Conservation (phyloP, 35 echinoderm and acorn worm species). For the Ptychodera flava region DNA sequence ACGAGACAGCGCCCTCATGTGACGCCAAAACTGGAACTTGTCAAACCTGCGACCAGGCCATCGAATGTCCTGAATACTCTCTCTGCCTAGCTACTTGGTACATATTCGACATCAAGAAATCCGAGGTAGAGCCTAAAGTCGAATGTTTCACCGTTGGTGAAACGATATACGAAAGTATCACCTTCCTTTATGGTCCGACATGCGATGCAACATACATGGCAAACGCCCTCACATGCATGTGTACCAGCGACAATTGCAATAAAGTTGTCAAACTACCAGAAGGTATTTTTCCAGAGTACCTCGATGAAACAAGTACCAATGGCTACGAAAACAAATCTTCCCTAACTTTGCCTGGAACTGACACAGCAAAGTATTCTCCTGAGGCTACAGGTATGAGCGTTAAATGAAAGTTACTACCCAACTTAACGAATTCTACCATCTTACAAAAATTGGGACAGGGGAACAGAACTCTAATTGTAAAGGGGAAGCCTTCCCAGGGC, state of each 20-base stretch:
- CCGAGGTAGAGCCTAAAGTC: not conserved
- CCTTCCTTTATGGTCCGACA: not conserved
- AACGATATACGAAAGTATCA: too few relatives aligned
- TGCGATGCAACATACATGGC: not conserved
- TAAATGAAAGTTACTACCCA: too few relatives aligned
- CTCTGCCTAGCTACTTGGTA: not conserved
- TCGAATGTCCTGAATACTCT: not conserved
- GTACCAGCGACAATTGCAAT: not conserved
- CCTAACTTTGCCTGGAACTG: too few relatives aligned
- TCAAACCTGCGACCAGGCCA: not conserved
- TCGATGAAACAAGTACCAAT: not conserved
- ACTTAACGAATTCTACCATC: too few relatives aligned
- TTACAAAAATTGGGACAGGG: too few relatives aligned
- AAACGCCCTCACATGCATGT: not conserved
- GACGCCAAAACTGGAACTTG: not conserved
- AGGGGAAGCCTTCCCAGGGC: too few relatives aligned
- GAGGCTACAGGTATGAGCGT: too few relatives aligned
- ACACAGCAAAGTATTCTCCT: too few relatives aligned
- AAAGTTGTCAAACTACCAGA: not conserved
- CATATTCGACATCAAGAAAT: not conserved
- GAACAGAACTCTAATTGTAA: too few relatives aligned
- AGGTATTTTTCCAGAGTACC: not conserved
- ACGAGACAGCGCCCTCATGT: not conserved
- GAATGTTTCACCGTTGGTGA: not conserved
- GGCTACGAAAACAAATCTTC: not conserved